Evolutionary conservation across 1,140 invertebrate genomes (phyloP).

Genomic region (Eupristina koningsbergeri): DNA sequence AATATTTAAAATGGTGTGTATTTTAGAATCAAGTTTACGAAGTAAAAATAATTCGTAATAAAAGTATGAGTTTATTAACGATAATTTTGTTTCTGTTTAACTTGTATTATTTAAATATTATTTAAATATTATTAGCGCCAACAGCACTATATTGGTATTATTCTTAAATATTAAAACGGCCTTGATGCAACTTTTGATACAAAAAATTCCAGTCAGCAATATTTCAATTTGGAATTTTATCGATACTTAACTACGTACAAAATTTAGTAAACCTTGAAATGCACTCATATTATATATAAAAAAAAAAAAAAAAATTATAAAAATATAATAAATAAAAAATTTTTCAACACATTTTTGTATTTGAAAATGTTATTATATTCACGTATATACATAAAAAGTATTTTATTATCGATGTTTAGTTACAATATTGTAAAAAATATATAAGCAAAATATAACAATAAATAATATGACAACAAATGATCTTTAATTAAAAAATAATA

Average conservation of each 20-base stretch:
- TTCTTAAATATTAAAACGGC: neutral
- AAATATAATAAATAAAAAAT: too few species aligned
- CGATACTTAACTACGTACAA: neutral
- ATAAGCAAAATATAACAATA: neutral
- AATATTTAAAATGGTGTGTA: too few species aligned
- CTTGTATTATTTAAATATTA: neutral
- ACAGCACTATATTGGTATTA: neutral
- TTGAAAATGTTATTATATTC: neutral
- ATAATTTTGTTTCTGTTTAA: neutral
- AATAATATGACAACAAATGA: too few species aligned
- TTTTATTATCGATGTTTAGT: neutral
- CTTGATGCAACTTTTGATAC: neutral
- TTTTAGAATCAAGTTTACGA: too few species aligned
- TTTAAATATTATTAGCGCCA: neutral
- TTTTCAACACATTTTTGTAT: too few species aligned
- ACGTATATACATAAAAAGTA: neutral
- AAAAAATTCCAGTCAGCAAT: neutral
- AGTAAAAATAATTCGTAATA: too few species aligned
- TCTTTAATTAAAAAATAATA: neutral
- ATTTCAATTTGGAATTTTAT: neutral
- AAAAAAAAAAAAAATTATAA: too few species aligned
- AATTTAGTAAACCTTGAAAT: too few species aligned
- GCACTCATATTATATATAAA: too few species aligned
- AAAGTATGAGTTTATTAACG: neutral
- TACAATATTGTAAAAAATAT: neutral